Evolutionary conservation across 1,140 invertebrate species (phyloP), one percentile per base, ranked within the genome.

Genomic region (Saccostrea echinata): DNA sequence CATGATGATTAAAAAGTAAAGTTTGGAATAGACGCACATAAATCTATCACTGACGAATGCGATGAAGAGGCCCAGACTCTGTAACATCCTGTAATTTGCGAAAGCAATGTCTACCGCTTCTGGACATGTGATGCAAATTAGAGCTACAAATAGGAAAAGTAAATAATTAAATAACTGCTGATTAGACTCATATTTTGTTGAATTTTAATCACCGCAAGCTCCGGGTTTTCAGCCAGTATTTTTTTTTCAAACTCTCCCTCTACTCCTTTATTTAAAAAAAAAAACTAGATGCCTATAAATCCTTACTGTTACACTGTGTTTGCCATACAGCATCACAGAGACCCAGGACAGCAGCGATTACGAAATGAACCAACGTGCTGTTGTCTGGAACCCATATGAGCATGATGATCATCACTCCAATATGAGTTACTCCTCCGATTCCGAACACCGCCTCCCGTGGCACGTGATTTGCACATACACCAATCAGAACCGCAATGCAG

Each of bases 291-390:
- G 43, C 43, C 6, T 80, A 21, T 80, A 9, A 30, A 80, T n/a
- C 24, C 96, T 96, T 95, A 98, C 98, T 98, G 93, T 99, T 99
- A 81, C 99, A 97, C 96, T 99, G 98, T 0, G 98, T 99, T 94
- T 99, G 98, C 98, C 98, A 99, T 0, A 99, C 98, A 3, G 98
- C 98, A 94, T 99, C 98, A 9, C 97, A 97, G n/a, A 99, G 97
- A 27, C 98, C 98, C 98, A 98, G 99, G 0, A 99, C 95, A 0
- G 97, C 98, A 3, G 98, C 97, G 81, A 99, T 97, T 18, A 98
- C 96, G 95, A 97, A 99, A 96, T 99, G 99, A 2, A 98, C 95
- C 21, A 97, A 95, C 0, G 97, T 96, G 55, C 97, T 97, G 16
- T 97, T 57, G 93, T 97, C 97, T 0, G 98, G 98, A 86, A 96